Conservation (phyloP, 2,888 invertebrate genomes). For the Listrodromus nycthemerus region DNA sequence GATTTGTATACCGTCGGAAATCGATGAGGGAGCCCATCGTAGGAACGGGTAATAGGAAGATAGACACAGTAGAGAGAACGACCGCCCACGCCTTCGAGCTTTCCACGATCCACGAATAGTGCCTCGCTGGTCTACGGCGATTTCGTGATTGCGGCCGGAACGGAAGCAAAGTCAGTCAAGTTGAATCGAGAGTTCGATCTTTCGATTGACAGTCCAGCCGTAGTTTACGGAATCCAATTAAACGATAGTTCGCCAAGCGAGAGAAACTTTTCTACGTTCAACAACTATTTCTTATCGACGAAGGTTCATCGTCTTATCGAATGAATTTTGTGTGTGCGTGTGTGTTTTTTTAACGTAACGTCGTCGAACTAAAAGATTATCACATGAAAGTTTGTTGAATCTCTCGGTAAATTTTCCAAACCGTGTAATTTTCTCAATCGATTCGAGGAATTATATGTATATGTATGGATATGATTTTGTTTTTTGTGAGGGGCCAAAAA, state of each 20-base stretch:
- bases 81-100: conserved; percentile 19
- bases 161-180: neutral
- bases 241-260: neutral
- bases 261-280: too few species aligned
- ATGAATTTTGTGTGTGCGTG: neutral
- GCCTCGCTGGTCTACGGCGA: neutral
- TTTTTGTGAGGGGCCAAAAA: neutral
- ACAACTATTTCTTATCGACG: too few species aligned
- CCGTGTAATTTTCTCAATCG: too few species aligned
- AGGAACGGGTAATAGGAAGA: conserved; percentile 68
- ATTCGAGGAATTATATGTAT: neutral
- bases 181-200: conserved; percentile 10
- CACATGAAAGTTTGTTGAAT: too few species aligned
- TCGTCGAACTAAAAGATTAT: too few species aligned
- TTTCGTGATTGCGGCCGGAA: neutral
- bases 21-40: conserved; percentile 75
- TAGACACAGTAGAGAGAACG: conserved; percentile 52
- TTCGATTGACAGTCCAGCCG: neutral
- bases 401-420: too few species aligned
- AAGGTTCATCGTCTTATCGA: neutral
- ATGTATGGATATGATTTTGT: neutral
- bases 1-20: conserved; percentile 81
- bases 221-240: neutral
- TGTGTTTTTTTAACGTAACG: too few species aligned
- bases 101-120: conserved; percentile 10